A percentile compares a stretch with the other conserved stretches of the same genome.
Conservation (phyloP, 2,888 invertebrate genomes). For the Piscicola geometra region DNA sequence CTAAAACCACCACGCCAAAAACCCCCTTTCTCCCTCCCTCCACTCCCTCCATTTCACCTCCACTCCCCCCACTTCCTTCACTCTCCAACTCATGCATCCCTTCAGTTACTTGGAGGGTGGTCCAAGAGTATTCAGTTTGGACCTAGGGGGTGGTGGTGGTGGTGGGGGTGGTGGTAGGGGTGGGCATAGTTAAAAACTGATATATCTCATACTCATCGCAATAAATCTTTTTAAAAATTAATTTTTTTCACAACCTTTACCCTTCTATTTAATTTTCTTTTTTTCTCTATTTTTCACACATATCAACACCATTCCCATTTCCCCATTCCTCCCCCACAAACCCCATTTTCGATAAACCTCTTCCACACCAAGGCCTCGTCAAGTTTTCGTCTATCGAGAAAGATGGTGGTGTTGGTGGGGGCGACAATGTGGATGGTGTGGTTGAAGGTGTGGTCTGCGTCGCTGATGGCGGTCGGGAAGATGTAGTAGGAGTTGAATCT, state of each 20-base stretch:
- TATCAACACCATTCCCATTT: no score
- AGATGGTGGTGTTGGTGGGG: constrained; percentile 4
- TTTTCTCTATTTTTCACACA: no score
- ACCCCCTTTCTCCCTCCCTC: not conserved
- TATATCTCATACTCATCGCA: no score
- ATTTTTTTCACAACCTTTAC: no score
- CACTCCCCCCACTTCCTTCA: no score
- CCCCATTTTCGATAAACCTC: constrained; percentile 1
- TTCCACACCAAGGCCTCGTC: not conserved
- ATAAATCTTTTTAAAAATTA: no score
- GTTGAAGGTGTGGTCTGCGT: not conserved
- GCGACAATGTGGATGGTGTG: constrained; percentile 13
- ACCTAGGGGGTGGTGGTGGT: not conserved
- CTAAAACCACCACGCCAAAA: constrained; percentile 21
- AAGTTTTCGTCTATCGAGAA: not conserved
- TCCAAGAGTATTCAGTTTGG: not conserved
- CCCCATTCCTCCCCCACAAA: not conserved
- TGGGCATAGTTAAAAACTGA: no score
- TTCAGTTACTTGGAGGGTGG: not conserved
- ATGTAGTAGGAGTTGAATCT: constrained; percentile 28
- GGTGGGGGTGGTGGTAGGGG: no score
- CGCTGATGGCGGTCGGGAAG: constrained; percentile 18
- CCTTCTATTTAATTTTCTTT: no score
- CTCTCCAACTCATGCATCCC: constrained; percentile 14
- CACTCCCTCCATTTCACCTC: no score